Evolutionary conservation across 2,113 vertebrate genomes (phyloP).

Genomic region (Lycaon pictus): DNA sequence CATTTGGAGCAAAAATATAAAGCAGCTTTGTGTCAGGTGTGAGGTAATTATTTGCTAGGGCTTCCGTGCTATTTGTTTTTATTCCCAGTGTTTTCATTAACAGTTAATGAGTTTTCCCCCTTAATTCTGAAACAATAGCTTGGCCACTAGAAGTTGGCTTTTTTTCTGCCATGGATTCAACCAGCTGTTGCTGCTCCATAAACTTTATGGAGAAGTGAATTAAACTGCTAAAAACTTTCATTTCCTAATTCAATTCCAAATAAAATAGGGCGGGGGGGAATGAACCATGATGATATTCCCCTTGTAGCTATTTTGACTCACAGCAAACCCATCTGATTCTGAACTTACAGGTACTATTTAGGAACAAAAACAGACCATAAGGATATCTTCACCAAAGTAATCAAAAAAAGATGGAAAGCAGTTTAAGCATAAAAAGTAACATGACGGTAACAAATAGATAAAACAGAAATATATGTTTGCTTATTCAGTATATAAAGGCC

Average conservation of each 20-base stretch:
- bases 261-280: slow-evolving; percentile 40
- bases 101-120: slow-evolving; percentile 85
- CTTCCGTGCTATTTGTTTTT: slow-evolving; percentile 87
- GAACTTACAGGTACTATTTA: slow-evolving; percentile 46
- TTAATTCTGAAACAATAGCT: slow-evolving; percentile 84
- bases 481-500: slow-evolving; percentile 32
- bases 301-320: slow-evolving; percentile 68
- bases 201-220: slow-evolving; percentile 88
- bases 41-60: slow-evolving; percentile 83
- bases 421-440: background rate
- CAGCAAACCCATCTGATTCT: slow-evolving; percentile 7
- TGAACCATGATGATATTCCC: slow-evolving; percentile 53
- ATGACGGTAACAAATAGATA: background rate
- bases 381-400: slow-evolving; percentile 41
- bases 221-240: slow-evolving; percentile 80
- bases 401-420: background rate
- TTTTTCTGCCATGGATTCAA: slow-evolving; percentile 82
- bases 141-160: slow-evolving; percentile 82
- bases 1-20: slow-evolving; percentile 75
- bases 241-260: slow-evolving; percentile 78
- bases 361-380: background rate
- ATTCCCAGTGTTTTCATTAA: slow-evolving; percentile 88
- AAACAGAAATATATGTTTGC: background rate
- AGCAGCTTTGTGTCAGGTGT: slow-evolving; percentile 82
- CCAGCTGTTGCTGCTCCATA: slow-evolving; percentile 88